These are phyloP conservation scores for Tryphoninae sp. DNA, from an alignment of 2,888 invertebrate species.

Conservation along the genomic window DNA sequence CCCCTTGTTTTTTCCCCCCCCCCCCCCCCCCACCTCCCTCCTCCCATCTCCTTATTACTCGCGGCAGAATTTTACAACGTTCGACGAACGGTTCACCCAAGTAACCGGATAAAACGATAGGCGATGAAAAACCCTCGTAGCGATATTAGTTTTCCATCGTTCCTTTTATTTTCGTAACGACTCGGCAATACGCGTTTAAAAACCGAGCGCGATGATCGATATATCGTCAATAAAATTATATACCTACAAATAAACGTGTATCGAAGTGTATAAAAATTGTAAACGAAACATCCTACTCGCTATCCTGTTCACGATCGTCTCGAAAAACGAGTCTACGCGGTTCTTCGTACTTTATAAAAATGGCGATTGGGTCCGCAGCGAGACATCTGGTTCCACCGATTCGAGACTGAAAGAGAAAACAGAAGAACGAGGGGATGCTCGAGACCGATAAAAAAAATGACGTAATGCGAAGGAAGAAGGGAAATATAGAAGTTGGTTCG, in stretches of 20 bases:
- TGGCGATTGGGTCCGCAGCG: constrained; percentile 36
- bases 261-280: not conserved
- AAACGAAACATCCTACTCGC: constrained; percentile 32
- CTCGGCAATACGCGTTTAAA: constrained; percentile 33
- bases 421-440: not conserved
- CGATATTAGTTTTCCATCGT: constrained; percentile 6
- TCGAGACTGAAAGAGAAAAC: not conserved
- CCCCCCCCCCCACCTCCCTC: not conserved
- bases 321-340: constrained; percentile 7
- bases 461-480: constrained; percentile 11
- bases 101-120: not conserved
- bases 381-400: constrained; percentile 34
- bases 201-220: not conserved
- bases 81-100: not conserved
- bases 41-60: not conserved
- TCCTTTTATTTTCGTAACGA: not conserved
- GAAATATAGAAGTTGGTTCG: constrained; percentile 31
- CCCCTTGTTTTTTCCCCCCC: constrained; percentile 1
- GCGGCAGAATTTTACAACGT: constrained; percentile 18
- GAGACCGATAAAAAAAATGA: constrained; percentile 13
- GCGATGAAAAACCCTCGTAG: not conserved
- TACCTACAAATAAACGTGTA: not conserved
- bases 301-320: constrained; percentile 4
- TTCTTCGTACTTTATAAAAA: constrained; percentile 41
- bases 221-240: not conserved